Base-by-base conservation (phyloP, 2,113 vertebrate species). In the Phocoena phocoena region DNA sequence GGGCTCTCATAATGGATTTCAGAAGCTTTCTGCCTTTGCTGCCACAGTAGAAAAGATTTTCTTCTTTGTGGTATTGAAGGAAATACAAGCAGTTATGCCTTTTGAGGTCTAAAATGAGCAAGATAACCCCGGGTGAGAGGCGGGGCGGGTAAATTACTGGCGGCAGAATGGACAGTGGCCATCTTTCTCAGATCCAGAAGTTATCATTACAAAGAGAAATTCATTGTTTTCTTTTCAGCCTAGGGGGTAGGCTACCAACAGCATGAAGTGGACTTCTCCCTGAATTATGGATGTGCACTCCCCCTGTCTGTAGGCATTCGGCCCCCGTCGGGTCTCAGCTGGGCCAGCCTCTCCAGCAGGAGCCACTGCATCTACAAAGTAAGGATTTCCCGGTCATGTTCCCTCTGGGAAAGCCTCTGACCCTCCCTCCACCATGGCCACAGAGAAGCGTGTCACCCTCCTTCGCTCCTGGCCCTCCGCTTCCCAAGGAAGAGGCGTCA, bases 301-400 rank as follows among this genome's bases (percentile, higher is more conserved):
- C 0, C 62, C 55, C 73, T 7, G n/a, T 44, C 65, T 68, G 20
- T 4, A 28, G 15, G 62, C 41, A 4, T 1, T 2, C 0, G 3
- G 41, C 21, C 3, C 44, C 31, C 0, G 3, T 7, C 0, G 0
- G 5, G 81, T 36, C 55, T 20, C 50, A 6, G 84, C 26, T 5
- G 8, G 71, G 55, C 14, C 63, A 80, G 31, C 28, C 7, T 55
- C 58, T 81, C 58, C 20, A 13, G 38, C 3, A 28, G 60, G 11
- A 25, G 23, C 1, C 2, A 20, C 33, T 26, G 44, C 14, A 0
- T 3, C 23, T 2, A 25, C n/a, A 50, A 5, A 1, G 25, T 11
- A 8, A 58, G n/a, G 25, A 36, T 76, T 55, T 68, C 10, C n/a
- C 11, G 18, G 38, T 0, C 1, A 9, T 9, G 20, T 33, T n/a